These are phyloP conservation scores for Sciaenops ocellatus DNA, from an alignment of 2,797 vertebrate species.

Conservation along the genomic window DNA sequence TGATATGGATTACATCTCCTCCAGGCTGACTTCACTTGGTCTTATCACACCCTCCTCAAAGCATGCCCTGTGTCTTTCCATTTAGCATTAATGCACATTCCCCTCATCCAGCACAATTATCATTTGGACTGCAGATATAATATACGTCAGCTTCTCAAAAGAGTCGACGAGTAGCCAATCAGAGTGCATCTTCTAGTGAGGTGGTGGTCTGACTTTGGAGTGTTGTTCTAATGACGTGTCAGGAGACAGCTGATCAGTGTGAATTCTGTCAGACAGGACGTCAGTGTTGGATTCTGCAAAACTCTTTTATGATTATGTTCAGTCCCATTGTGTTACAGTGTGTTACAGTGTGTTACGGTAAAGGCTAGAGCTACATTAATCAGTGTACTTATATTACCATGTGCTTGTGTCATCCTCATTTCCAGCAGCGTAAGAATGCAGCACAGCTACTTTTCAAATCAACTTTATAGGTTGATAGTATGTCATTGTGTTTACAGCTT, in stretches of 20 bases:
- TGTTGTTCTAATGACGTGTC: background rate
- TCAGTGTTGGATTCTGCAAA: background rate
- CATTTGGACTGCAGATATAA: conserved; percentile 4
- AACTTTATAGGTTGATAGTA: background rate
- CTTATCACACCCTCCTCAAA: conserved; percentile 14
- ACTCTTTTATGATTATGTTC: background rate
- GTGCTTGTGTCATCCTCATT: background rate
- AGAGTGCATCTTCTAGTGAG: background rate
- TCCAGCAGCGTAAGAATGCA: background rate
- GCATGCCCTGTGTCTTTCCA: conserved; percentile 20
- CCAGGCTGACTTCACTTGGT: conserved; percentile 10
- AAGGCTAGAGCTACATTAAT: background rate
- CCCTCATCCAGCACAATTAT: background rate
- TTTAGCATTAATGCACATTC: conserved; percentile 6
- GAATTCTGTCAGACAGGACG: too few relatives aligned
- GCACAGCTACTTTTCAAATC: background rate
- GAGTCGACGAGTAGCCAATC: background rate
- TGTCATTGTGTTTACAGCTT: background rate
- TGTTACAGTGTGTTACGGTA: background rate
- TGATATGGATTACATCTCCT: conserved; percentile 26
- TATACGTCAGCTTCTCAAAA: background rate
- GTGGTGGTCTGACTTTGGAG: background rate
- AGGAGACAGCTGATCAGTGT: background rate
- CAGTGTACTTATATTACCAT: too few relatives aligned
- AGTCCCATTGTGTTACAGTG: background rate